These are phyloP conservation scores for Anolis apletophallus DNA, from an alignment of 2,797 vertebrate species.

Conservation along the genomic window DNA sequence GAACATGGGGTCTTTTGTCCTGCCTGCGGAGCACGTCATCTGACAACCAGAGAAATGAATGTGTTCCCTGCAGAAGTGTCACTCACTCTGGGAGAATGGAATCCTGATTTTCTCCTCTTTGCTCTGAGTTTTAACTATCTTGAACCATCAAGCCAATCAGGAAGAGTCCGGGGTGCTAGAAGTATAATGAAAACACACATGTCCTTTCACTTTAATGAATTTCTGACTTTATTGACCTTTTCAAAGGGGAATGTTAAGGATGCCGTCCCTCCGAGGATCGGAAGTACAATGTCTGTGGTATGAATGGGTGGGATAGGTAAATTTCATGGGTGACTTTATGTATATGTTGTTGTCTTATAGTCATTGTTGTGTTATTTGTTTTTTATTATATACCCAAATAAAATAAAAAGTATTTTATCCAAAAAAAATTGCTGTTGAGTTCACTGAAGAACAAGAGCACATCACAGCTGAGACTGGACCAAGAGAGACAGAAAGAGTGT, in stretches of 20 bases:
- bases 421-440: too few relatives aligned
- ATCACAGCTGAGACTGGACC: too few relatives aligned
- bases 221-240: background rate
- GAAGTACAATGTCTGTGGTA: too few relatives aligned
- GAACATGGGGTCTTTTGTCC: background rate
- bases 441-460: background rate
- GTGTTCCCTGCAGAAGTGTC: background rate
- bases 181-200: background rate
- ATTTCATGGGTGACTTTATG: too few relatives aligned
- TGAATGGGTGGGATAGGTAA: too few relatives aligned
- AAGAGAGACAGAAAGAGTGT: background rate
- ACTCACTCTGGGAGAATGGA: background rate
- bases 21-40: background rate
- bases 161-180: background rate
- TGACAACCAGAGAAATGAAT: constrained; percentile 23
- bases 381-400: too few relatives aligned
- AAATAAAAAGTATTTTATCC: too few relatives aligned
- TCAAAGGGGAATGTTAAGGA: too few relatives aligned
- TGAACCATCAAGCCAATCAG: background rate
- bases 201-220: background rate
- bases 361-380: too few relatives aligned
- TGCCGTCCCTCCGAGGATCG: too few relatives aligned
- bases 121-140: background rate
- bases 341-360: too few relatives aligned
- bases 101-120: background rate